phyloP scores from a whole-genome alignment of 2,797 vertebrate genomes.

The Denticeps clupeoides region DNA sequence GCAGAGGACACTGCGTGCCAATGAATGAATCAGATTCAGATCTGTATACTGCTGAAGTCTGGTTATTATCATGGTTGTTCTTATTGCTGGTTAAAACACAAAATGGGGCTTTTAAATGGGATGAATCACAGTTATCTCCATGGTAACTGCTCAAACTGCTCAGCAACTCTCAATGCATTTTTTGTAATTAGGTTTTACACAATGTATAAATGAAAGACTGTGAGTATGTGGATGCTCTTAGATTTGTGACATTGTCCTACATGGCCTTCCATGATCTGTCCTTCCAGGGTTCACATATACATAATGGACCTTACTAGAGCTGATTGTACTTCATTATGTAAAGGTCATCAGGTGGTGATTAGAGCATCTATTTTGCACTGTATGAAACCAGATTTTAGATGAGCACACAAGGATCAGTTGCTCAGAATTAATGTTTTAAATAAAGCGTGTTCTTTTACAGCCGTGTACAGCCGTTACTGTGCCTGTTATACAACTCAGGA shows the following conservation, averaged over 20 bases:
- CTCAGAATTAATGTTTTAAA: too few relatives aligned
- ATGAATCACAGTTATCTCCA: constrained; percentile 27
- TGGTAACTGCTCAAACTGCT: constrained; percentile 30
- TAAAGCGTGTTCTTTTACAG: too few relatives aligned
- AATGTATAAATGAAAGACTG: constrained; percentile 4
- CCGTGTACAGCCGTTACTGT: too few relatives aligned
- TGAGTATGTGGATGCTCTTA: not conserved
- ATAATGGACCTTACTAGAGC: constrained; percentile 5
- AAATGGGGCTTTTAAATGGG: too few relatives aligned
- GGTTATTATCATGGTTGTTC: too few relatives aligned
- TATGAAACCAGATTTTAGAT: too few relatives aligned
- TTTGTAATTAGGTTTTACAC: not conserved
- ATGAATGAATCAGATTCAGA: too few relatives aligned
- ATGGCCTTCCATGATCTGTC: constrained; percentile 29
- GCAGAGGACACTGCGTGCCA: constrained; percentile 50
- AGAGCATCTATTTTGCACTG: constrained; percentile 22
- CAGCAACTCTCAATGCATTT: constrained; percentile 19
- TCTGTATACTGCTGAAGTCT: too few relatives aligned
- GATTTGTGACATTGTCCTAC: constrained; percentile 11
- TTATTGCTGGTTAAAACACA: too few relatives aligned
- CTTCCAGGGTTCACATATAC: constrained; percentile 4
- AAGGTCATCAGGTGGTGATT: constrained; percentile 1
- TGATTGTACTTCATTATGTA: constrained; percentile 18
- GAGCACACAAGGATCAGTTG: too few relatives aligned
- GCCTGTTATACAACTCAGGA: too few relatives aligned